These are phyloP conservation scores for Rissa tridactyla DNA, from an alignment of 2,113 vertebrate genomes.

Conservation along the genomic window DNA sequence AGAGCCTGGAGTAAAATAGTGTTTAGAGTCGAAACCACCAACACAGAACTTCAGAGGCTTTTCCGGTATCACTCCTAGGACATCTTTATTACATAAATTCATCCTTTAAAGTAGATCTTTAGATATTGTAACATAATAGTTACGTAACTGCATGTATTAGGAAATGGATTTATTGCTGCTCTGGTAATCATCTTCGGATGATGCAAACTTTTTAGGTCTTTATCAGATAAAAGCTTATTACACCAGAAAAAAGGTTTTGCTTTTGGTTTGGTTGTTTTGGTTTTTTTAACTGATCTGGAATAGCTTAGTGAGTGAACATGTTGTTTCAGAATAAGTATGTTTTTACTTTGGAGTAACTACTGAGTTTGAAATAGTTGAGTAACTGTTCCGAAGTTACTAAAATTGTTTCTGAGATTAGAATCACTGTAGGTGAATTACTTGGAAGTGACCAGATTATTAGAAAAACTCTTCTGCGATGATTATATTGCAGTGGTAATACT, in stretches of 20 bases:
- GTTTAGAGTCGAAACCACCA: background rate
- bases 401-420: background rate
- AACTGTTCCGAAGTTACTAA: background rate
- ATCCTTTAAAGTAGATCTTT: background rate
- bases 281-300: background rate
- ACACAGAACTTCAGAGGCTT: background rate
- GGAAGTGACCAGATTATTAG: background rate
- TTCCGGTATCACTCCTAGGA: background rate
- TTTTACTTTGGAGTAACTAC: background rate
- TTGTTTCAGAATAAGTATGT: background rate
- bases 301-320: background rate
- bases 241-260: accelerated
- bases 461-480: background rate
- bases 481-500: background rate
- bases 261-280: background rate
- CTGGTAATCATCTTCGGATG: background rate
- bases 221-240: background rate
- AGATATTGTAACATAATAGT: background rate
- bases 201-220: background rate
- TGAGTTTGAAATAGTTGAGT: background rate
- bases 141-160: background rate
- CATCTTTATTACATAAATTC: background rate
- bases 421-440: background rate
- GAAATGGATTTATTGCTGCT: background rate
- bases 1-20: background rate